A percentile compares a stretch with the other conserved stretches of the same genome.
phyloP scores from a whole-genome alignment of 1,140 invertebrate species.

The Harpegnathos saltator region DNA sequence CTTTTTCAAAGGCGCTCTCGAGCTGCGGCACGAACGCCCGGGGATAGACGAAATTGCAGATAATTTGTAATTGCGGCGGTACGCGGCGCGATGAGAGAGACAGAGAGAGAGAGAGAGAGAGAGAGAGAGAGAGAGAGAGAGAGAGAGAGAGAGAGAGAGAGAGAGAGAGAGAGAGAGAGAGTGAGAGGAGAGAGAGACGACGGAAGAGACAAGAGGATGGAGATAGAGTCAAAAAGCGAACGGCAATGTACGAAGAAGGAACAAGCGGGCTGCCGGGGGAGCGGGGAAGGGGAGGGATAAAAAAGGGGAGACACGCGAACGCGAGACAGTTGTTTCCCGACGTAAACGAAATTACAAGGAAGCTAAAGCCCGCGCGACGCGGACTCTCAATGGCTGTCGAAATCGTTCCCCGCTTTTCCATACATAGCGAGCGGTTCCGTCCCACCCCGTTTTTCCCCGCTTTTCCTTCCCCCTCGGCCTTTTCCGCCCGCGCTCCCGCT shows the following conservation, averaged over 20 bases:
- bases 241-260: constrained; percentile 45
- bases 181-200: constrained; percentile 20
- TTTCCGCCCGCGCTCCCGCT: constrained; percentile 11
- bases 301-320: constrained; percentile 28
- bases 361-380: constrained; percentile 65
- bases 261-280: not conserved
- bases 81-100: constrained; percentile 22
- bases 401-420: constrained; percentile 65
- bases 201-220: constrained; percentile 28
- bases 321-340: constrained; percentile 73
- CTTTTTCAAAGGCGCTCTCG: constrained; percentile 55
- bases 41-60: constrained; percentile 73
- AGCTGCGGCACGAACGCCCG: constrained; percentile 48
- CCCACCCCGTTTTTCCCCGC: constrained; percentile 25
- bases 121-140: no score
- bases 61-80: constrained; percentile 74
- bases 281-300: no score
- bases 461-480: constrained; percentile 60
- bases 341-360: constrained; percentile 75
- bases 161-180: no score
- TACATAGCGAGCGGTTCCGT: no score
- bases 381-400: constrained; percentile 67
- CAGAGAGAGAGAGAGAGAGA: constrained; percentile 43
- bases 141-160: no score
- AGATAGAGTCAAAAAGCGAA: constrained; percentile 48